Evolutionary conservation across 1,140 invertebrate species (phyloP).

Genomic region (Aphelenchoides fujianensis): DNA sequence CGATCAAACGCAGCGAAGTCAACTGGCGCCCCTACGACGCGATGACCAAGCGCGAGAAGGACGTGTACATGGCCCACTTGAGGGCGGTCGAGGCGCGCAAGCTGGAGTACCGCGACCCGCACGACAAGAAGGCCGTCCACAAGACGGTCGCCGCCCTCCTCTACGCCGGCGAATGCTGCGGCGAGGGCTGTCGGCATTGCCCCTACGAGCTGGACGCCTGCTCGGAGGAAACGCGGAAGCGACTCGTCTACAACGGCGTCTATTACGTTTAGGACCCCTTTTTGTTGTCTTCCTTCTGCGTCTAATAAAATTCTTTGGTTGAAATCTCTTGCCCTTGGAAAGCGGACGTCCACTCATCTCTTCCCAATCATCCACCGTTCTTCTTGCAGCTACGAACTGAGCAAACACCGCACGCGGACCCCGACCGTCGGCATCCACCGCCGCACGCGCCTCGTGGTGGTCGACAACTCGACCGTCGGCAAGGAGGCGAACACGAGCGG

Average conservation of each 20-base stretch:
- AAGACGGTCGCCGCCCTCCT: constrained; percentile 55
- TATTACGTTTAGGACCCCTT: constrained; percentile 49
- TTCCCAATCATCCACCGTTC: too few relatives aligned
- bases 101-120: constrained; percentile 43
- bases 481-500: constrained; percentile 87
- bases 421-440: constrained; percentile 63
- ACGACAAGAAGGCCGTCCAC: constrained; percentile 26
- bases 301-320: constrained; percentile 22
- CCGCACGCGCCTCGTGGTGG: constrained; percentile 77
- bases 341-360: neutral
- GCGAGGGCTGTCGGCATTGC: constrained; percentile 59
- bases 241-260: constrained; percentile 42
- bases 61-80: constrained; percentile 26
- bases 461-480: constrained; percentile 91
- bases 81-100: constrained; percentile 47
- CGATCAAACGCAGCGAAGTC: constrained; percentile 22
- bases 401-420: constrained; percentile 49
- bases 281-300: constrained; percentile 30
- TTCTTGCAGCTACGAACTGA: constrained; percentile 57
- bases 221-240: constrained; percentile 35
- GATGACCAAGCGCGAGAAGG: constrained; percentile 25
- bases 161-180: constrained; percentile 55
- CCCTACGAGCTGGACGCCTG: constrained; percentile 56
- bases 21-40: constrained; percentile 22
- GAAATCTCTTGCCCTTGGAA: neutral